These are phyloP conservation scores for Chelidonichthys spinosus DNA, from an alignment of 2,797 vertebrate species.

Conservation along the genomic window DNA sequence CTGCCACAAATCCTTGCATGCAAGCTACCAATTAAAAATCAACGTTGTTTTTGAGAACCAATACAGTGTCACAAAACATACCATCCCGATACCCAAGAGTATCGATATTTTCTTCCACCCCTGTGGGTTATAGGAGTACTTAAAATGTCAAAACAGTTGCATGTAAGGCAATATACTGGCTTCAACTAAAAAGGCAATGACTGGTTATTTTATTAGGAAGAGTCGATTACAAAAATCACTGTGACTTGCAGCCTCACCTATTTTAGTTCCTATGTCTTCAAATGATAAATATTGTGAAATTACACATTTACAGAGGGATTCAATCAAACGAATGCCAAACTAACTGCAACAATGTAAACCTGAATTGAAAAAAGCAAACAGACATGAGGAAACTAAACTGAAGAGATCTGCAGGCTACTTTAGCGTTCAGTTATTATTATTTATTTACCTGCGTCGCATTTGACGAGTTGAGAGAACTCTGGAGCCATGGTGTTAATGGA, in stretches of 20 bases:
- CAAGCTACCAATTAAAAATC: too few relatives aligned
- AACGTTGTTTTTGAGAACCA: too few relatives aligned
- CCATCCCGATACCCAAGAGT: too few relatives aligned
- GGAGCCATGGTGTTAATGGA: slow-evolving; percentile 83
- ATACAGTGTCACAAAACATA: too few relatives aligned
- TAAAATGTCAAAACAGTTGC: not conserved
- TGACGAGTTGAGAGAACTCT: slow-evolving; percentile 85
- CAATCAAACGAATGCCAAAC: not conserved
- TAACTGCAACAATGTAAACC: not conserved
- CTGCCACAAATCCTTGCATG: too few relatives aligned
- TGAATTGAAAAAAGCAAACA: not conserved
- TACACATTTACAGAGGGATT: not conserved
- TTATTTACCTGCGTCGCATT: slow-evolving; percentile 89
- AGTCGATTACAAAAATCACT: not conserved
- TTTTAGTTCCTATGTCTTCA: not conserved
- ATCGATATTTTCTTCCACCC: too few relatives aligned
- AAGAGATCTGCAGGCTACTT: not conserved
- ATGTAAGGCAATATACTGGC: not conserved
- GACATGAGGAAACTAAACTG: not conserved
- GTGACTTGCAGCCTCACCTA: not conserved
- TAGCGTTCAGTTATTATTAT: not conserved
- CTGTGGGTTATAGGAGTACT: too few relatives aligned
- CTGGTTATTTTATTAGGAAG: not conserved
- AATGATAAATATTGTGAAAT: not conserved
- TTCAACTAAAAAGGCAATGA: not conserved